These are phyloP conservation scores for Mormyrops attenuatus DNA, from an alignment of 2,797 vertebrate species.

Conservation along the genomic window DNA sequence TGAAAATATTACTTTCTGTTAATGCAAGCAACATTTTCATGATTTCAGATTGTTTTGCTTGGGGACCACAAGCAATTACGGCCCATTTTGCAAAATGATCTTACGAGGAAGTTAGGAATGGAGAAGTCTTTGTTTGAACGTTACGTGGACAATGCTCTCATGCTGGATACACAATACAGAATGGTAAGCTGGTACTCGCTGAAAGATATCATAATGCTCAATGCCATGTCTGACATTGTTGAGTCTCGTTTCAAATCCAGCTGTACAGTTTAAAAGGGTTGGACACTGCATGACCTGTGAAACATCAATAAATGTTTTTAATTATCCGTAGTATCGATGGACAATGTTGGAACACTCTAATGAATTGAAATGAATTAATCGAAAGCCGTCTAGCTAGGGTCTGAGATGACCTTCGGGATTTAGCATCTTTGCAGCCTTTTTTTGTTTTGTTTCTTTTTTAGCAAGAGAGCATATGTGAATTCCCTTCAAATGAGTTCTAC, in stretches of 20 bases:
- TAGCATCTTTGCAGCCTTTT: not conserved
- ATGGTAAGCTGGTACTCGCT: slow-evolving; percentile 57
- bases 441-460: slow-evolving; percentile 32
- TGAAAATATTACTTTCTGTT: not conserved
- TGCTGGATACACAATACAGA: slow-evolving; percentile 74
- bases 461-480: slow-evolving; percentile 66
- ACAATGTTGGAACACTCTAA: not conserved
- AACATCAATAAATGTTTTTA: not conserved
- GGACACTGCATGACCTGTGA: not conserved
- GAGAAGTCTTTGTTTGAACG: slow-evolving; percentile 70
- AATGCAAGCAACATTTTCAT: not conserved
- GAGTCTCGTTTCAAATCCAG: not conserved
- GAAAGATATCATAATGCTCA: not conserved
- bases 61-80: slow-evolving; percentile 75
- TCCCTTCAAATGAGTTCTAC: slow-evolving; percentile 72
- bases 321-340: not conserved
- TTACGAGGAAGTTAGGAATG: slow-evolving; percentile 62
- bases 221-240: not conserved
- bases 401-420: not conserved
- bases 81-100: slow-evolving; percentile 60
- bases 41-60: slow-evolving; percentile 68
- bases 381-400: not conserved
- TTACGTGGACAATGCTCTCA: slow-evolving; percentile 49
- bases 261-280: not conserved
- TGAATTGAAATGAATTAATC: not conserved